Conservation (phyloP, 2,888 invertebrate species). For the Orthonevra nobilis region DNA sequence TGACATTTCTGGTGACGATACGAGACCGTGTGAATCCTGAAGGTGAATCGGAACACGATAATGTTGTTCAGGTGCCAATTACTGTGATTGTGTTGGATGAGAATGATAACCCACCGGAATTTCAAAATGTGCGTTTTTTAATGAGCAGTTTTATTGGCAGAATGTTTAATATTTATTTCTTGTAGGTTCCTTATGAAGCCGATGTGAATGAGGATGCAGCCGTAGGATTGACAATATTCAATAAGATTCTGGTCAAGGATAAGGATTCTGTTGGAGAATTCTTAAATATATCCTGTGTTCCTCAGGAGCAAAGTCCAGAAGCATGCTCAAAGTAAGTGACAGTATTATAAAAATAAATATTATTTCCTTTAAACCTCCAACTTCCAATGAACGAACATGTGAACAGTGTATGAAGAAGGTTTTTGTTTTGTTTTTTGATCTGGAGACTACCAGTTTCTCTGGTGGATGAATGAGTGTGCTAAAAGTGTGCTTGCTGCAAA, state of each 20-base stretch:
- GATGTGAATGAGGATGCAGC: conserved; percentile 88
- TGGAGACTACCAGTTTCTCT: too few species aligned
- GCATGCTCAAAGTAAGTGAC: conserved; percentile 78
- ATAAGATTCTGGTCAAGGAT: conserved; percentile 88
- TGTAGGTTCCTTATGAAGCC: conserved; percentile 89
- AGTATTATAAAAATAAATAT: too few species aligned
- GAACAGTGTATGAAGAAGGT: too few species aligned
- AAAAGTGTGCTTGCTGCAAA: too few species aligned
- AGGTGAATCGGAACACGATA: conserved; percentile 84
- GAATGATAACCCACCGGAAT: conserved; percentile 92
- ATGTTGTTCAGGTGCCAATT: conserved; percentile 88
- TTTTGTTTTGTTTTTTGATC: too few species aligned
- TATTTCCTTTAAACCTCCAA: too few species aligned
- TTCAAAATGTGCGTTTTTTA: conserved; percentile 85
- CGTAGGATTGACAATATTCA: conserved; percentile 87
- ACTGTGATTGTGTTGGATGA: conserved; percentile 92
- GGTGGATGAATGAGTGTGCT: too few species aligned
- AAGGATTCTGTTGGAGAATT: conserved; percentile 90
- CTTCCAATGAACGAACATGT: too few species aligned
- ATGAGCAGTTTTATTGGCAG: too few species aligned
- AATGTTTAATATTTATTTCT: conserved; percentile 71
- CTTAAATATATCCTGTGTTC: conserved; percentile 86
- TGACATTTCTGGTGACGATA: conserved; percentile 90
- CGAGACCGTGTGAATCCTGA: conserved; percentile 86
- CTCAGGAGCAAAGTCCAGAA: conserved; percentile 80